Percentiles rank a stretch among this genome's conserved stretches.
Evolutionary conservation across 2,797 vertebrate species (phyloP).

Genomic region (Tragopan temminckii): DNA sequence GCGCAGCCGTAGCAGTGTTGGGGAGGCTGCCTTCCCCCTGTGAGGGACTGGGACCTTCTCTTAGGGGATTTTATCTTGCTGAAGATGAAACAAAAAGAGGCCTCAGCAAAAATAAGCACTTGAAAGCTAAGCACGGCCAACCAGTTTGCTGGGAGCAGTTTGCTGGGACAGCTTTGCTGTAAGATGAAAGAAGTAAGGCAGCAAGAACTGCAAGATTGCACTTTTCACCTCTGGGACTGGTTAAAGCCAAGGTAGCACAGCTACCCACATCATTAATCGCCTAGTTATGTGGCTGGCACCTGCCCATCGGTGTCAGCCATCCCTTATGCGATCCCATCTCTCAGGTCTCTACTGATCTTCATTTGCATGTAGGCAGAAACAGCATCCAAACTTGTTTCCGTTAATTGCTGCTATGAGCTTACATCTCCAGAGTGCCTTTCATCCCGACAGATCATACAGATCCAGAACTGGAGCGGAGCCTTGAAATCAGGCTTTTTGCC

Average conservation of each 20-base stretch:
- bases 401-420: constrained; percentile 61
- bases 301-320: constrained; percentile 17
- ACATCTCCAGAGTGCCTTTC: constrained; percentile 59
- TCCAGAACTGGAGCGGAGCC: neutral
- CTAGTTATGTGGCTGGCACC: constrained; percentile 2
- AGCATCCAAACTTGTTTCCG: neutral
- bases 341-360: neutral
- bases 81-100: neutral
- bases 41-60: neutral
- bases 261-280: neutral
- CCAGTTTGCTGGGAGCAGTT: constrained; percentile 18
- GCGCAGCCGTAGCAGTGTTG: neutral
- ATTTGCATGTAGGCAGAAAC: constrained; percentile 39
- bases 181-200: neutral
- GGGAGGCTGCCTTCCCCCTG: neutral
- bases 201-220: neutral
- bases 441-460: constrained; percentile 39
- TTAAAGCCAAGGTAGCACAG: neutral
- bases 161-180: neutral
- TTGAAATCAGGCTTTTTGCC: constrained; percentile 31
- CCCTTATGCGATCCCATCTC: neutral
- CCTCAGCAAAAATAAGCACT: neutral
- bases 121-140: neutral
- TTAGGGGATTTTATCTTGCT: neutral
- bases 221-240: constrained; percentile 18